Evolutionary conservation across 2,888 invertebrate species (phyloP).

Genomic region (Oscheius sp.): DNA sequence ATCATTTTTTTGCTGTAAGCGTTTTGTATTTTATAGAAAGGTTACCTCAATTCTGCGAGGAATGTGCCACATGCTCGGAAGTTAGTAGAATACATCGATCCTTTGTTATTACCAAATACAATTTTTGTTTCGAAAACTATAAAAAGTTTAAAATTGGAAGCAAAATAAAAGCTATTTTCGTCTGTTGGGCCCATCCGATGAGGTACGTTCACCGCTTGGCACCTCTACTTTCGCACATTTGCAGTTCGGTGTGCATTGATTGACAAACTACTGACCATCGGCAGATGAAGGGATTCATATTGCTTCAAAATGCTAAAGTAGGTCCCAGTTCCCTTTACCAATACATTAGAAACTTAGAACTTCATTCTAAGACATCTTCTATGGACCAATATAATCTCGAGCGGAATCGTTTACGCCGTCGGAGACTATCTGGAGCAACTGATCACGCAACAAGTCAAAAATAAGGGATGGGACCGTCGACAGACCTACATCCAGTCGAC

Average conservation of each 20-base stretch:
- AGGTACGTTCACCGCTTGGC: background rate
- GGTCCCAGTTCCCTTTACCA: background rate
- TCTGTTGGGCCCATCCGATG: background rate
- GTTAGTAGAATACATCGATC: too few species aligned
- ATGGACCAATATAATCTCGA: background rate
- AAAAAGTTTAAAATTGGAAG: background rate
- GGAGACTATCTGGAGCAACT: constrained; percentile 26
- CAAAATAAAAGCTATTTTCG: background rate
- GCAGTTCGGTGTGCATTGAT: background rate
- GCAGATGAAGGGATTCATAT: constrained; percentile 26
- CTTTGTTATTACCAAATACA: too few species aligned
- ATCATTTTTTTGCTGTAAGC: too few species aligned
- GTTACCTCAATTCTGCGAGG: background rate
- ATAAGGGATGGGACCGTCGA: constrained; percentile 19
- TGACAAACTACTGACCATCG: background rate
- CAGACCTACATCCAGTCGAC: constrained; percentile 11
- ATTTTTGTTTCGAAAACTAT: too few species aligned
- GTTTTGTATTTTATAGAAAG: too few species aligned
- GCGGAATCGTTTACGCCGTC: constrained; percentile 3
- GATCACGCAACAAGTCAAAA: constrained; percentile 18
- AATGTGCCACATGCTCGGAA: background rate
- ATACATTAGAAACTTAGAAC: constrained; percentile 1
- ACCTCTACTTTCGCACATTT: background rate
- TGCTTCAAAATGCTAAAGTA: constrained; percentile 25
- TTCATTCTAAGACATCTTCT: constrained; percentile 23